phyloP scores from a whole-genome alignment of 1,140 invertebrate species.

The Zaprionus ghesquierei region DNA sequence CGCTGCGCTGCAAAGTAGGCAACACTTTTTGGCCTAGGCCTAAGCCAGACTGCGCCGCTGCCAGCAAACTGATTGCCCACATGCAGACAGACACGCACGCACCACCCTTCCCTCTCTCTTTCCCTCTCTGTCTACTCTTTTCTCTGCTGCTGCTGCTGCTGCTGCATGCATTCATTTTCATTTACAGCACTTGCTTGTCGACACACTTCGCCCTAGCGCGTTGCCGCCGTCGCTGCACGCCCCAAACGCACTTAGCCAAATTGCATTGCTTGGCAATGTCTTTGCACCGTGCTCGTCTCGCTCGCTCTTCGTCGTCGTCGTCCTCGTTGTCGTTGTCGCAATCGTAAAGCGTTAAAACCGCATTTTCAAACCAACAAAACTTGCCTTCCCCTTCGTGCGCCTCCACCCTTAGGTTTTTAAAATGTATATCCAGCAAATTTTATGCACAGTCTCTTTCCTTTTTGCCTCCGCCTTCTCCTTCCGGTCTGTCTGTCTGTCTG shows the following conservation, averaged over 20 bases:
- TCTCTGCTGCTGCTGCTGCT: background rate
- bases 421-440: constrained; percentile 79
- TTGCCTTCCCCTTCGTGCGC: constrained; percentile 32
- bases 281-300: constrained; percentile 50
- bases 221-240: background rate
- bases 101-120: background rate
- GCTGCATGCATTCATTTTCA: constrained; percentile 57
- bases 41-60: constrained; percentile 51
- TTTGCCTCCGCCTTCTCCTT: background rate
- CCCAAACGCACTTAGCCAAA: constrained; percentile 73
- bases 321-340: constrained; percentile 18
- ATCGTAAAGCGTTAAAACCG: constrained; percentile 73
- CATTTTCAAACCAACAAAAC: constrained; percentile 69
- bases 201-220: background rate
- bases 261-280: constrained; percentile 72
- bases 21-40: constrained; percentile 61
- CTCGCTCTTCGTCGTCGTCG: background rate
- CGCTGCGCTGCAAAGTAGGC: constrained; percentile 42
- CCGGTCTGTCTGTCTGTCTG: constrained; percentile 3
- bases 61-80: constrained; percentile 63
- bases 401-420: constrained; percentile 49
- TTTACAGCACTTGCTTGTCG: constrained; percentile 44
- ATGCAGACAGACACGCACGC: constrained; percentile 1
- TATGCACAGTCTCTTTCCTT: constrained; percentile 60
- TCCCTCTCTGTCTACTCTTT: background rate